phyloP scores from a whole-genome alignment of 2,797 vertebrate genomes.

The Eulemur mongoz region DNA sequence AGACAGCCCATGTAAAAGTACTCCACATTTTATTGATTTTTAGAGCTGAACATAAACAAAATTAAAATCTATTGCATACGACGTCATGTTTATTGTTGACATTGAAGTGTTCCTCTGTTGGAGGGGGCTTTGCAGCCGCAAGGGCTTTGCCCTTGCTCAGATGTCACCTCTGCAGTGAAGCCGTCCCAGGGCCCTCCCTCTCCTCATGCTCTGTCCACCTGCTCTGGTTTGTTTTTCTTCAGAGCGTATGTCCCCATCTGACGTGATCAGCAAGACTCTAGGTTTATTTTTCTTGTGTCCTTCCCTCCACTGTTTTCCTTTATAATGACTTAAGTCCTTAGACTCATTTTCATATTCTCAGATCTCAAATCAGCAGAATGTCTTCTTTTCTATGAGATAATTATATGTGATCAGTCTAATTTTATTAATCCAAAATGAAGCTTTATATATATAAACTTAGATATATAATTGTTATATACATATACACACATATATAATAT shows the following conservation, averaged over 20 bases:
- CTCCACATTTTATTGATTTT: not conserved
- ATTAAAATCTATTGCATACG: not conserved
- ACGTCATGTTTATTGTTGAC: not conserved
- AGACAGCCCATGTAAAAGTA: not conserved
- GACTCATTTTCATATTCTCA: not conserved
- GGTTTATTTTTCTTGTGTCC: not conserved
- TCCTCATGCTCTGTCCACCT: not conserved
- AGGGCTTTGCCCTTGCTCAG: not conserved
- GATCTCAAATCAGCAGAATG: not conserved
- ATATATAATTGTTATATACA: not conserved
- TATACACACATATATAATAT: not conserved
- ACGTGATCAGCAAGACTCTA: not conserved
- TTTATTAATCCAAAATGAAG: not conserved
- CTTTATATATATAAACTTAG: not conserved
- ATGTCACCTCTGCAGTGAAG: not conserved
- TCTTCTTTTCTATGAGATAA: not conserved
- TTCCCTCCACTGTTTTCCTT: not conserved
- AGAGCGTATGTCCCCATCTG: not conserved
- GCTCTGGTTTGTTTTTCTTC: not conserved
- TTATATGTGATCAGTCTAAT: not conserved
- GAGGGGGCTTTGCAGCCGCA: too few species aligned
- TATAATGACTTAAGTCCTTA: not conserved
- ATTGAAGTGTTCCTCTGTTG: rapidly evolving
- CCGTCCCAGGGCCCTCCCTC: too few species aligned
- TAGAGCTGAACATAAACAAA: not conserved